Evolutionary conservation across 2,113 vertebrate genomes (phyloP), one percentile per base, ranked within the genome.

Genomic region (Steatornis caripensis): DNA sequence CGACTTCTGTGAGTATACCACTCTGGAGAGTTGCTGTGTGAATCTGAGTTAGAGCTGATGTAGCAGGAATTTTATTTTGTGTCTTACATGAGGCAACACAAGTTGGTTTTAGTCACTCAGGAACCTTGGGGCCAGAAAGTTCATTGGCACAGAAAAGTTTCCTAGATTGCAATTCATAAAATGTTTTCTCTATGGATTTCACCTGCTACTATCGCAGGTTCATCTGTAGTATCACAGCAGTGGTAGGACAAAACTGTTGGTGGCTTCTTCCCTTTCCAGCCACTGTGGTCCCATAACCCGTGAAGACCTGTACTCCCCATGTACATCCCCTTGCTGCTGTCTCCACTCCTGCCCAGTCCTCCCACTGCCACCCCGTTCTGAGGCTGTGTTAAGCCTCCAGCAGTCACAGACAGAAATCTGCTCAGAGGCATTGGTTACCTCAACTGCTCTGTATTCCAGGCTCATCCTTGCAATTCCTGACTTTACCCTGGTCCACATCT

Each of bases 221-320:
- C 24, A 45, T n/a, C 36, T 68, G 9, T 58, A 27, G 4, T 19
- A 6, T 36, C 61, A 72, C 14, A 32, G 30, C 48, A 82, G 15
- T 7, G 36, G 21, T 18, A 37, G 54, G 41, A 83, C 30, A 53
- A 51, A 87, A 8, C 2, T 65, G 15, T 12, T 80, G 15, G 45
- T 41, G 36, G 26, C 27, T 85, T 54, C 32, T 83, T 45, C 21
- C 19, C n/a, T 39, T 78, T 77, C 9, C 26, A 60, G 34, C 12
- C 26, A 7, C 55, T 80, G 32, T 49, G 64, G 21, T 81, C 8
- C 24, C 24, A 27, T 70, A 68, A 53, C 11, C 15, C 54, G 14
- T 72, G 43, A 49, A 30, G 53, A 77, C 13, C 4, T 62, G 29
- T 61, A 34, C 8, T 86, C 34, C 7, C 0, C 0, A 5, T n/a